Evolutionary conservation across 2,797 vertebrate genomes (phyloP), one percentile per base, ranked within the genome.

Genomic region (Spinus pinus): DNA sequence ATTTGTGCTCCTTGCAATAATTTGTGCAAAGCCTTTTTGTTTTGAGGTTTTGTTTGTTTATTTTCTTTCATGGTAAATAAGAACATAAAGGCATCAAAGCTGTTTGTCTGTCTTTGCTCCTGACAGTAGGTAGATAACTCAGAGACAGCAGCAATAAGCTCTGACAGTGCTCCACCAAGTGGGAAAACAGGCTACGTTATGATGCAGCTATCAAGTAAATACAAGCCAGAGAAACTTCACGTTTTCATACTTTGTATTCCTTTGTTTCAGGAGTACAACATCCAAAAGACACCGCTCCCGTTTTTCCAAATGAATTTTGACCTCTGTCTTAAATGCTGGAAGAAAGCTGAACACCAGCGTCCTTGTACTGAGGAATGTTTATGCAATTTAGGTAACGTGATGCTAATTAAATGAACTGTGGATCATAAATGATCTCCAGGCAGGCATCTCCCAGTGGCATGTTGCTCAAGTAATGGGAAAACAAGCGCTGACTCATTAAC

Each of bases 281-380:
- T 33, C 35, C 54, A 35, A 35, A 62, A 39, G 41, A 39, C 6
- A 22, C 5, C 8, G 47, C 37, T 37, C 25, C 37, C 20, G 4
- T 84, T 72, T 84, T 66, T 37, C 62, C 49, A 54, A 58, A 49
- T 49, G 83, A 84, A 93, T 81, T 96, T 88, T 78, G 86, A 93
- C 61, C 70, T 71, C 15, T 13, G 31, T 60, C 30, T 51, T 85
- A 44, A 64, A 33, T 14, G 37, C 14, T 93, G 81, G 31, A 61
- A 57, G 58, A 41, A n/a, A 61, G 37, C 20, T 70, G 66, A 88
- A 46, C 61, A 71, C 3, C 2, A 49, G n/a, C 8, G 9, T 74
- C n/a, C 44, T 60, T 3, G 2, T 1, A 7, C 42, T 27, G 61
- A 69, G 37, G 53, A 81, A 85, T 24, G 61, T 49, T 78, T 58